Base-by-base conservation (phyloP, 1,140 invertebrate genomes). In the Cherax quadricarinatus region DNA sequence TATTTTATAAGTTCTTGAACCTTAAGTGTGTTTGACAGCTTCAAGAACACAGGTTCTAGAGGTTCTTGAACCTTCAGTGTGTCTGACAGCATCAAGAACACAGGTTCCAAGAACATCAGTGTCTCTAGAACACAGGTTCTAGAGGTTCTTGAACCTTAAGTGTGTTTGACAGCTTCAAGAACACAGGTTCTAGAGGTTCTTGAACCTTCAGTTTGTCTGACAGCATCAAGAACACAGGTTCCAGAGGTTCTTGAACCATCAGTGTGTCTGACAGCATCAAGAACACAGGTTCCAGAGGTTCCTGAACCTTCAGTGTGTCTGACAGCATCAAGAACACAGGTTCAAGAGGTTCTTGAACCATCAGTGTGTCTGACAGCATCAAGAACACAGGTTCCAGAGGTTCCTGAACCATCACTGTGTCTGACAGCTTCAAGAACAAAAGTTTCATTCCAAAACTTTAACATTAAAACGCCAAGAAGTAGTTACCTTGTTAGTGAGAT, bases 401-500 rank as follows among this genome's bases (percentile, higher is more conserved):
- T 88, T 96, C 96, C 73, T 95, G 95, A 14, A 41, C 30, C 30
- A 1, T 41, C 30, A 41, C 0, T 41, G 30, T 41, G 30, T 41
- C 2, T 41, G 30, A 41, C 30, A 41, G 30, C 30, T 41, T 41
- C 30, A 41, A 41, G 30, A 41, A 41, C 30, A 41, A 0, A 41
- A 41, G 30, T 2, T 41, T 24, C 51, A 53, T 62, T 57, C 73
- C 21, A 51, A 41, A 41, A 41, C 30, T 2, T 41, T 41, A 41
- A 41, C 30, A 41, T 41, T 41, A 1, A 41, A 41, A 41, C 30
- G 2, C 30, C 30, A 41, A 41, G 30, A 41, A 41, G 30, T 41
- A 41, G 41, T 16, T 85, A 94, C 94, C 95, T 97, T 97, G 94
- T 98, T 99, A 0, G 98, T 99, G 1, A 99, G 96, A 95, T 98